Evolutionary conservation across 2,113 vertebrate genomes (phyloP).

Genomic region (Daphoenositta chrysoptera): DNA sequence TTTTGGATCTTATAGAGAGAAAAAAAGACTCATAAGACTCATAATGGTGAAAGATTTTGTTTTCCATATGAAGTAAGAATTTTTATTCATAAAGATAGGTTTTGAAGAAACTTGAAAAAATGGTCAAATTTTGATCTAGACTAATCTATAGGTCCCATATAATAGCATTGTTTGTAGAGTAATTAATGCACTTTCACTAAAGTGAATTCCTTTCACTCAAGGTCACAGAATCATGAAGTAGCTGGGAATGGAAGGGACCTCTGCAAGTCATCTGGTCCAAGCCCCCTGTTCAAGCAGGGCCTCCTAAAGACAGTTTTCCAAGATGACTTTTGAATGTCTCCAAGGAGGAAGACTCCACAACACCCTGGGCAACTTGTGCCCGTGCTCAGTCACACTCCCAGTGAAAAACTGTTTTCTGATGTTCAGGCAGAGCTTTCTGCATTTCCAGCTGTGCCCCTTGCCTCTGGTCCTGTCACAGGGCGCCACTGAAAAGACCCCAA

Average conservation of each 20-base stretch:
- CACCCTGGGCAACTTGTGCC: neutral
- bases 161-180: neutral
- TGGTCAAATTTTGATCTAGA: neutral
- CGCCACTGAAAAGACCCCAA: neutral
- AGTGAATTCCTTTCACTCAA: neutral
- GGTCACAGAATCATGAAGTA: neutral
- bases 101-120: neutral
- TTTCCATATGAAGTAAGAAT: neutral
- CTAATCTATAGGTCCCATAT: neutral
- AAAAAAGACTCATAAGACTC: neutral
- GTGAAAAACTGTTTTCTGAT: neutral
- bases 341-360: neutral
- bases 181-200: neutral
- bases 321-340: neutral
- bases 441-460: neutral
- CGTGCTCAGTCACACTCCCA: neutral
- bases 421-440: neutral
- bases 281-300: neutral
- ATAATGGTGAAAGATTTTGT: neutral
- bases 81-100: neutral
- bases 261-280: neutral
- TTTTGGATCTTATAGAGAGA: neutral
- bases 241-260: neutral
- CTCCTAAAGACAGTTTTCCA: neutral
- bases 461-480: neutral